A percentile compares a stretch with the other conserved stretches of the same genome.
phyloP scores from a whole-genome alignment of 2,888 invertebrate genomes.

The Automeris io region DNA sequence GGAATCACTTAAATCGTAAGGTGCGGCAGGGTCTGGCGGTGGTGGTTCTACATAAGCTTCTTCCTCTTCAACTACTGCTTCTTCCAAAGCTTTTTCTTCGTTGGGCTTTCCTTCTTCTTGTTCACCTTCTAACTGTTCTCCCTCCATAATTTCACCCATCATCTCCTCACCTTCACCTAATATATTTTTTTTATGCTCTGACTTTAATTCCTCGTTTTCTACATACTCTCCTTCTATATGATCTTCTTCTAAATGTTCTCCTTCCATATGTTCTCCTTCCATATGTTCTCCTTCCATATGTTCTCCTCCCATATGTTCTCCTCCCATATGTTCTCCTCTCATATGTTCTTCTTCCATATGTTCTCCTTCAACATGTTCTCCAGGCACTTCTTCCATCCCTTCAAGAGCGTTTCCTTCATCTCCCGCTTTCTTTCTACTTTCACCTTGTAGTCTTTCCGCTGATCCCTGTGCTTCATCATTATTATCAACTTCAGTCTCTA shows the following conservation, averaged over 20 bases:
- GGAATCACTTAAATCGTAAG: slow-evolving; percentile 53
- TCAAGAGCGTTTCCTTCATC: slow-evolving; percentile 18
- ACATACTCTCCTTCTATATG: slow-evolving; percentile 20
- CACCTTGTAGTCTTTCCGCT: slow-evolving; percentile 14
- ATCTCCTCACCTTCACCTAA: slow-evolving; percentile 28
- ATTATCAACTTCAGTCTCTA: neutral
- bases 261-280: slow-evolving; percentile 24
- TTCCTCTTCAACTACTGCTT: slow-evolving; percentile 44
- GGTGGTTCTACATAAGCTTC: slow-evolving; percentile 44
- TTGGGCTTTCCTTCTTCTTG: slow-evolving; percentile 21
- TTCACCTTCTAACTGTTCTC: slow-evolving; percentile 24
- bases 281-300: slow-evolving; percentile 18
- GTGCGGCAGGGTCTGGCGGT: slow-evolving; percentile 62
- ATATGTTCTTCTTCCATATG: slow-evolving; percentile 23
- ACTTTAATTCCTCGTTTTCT: slow-evolving; percentile 21
- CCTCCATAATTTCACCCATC: slow-evolving; percentile 23
- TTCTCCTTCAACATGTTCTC: slow-evolving; percentile 17
- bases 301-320: slow-evolving; percentile 23
- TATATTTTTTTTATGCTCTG: slow-evolving; percentile 22
- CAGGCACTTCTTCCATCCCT: slow-evolving; percentile 18
- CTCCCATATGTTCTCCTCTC: slow-evolving; percentile 19
- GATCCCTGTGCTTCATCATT: neutral
- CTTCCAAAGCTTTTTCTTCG: slow-evolving; percentile 23
- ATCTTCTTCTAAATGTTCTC: slow-evolving; percentile 21
- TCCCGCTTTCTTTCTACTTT: slow-evolving; percentile 15